These are phyloP conservation scores for Pheosia tremula DNA, from an alignment of 2,888 invertebrate species.

Conservation along the genomic window DNA sequence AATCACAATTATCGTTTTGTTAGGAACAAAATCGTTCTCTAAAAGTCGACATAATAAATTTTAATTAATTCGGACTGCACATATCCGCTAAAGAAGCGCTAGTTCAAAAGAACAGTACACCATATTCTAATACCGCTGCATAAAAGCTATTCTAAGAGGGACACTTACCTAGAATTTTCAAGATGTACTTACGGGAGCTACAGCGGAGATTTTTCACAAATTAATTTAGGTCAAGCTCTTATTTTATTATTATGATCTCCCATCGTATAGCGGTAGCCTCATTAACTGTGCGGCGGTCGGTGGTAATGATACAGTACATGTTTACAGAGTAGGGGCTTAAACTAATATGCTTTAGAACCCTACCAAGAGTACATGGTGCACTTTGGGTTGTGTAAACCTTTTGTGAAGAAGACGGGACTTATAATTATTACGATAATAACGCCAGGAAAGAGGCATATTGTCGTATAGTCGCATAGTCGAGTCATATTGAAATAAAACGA, in stretches of 20 bases:
- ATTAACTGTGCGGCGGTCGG: conserved; percentile 26
- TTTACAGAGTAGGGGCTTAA: conserved; percentile 34
- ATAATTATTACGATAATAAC: neutral
- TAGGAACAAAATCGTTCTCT: too few species aligned
- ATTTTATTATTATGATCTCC: conserved; percentile 7
- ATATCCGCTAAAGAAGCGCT: too few species aligned
- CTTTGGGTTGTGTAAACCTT: conserved; percentile 8
- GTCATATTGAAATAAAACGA: too few species aligned
- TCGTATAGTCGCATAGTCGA: too few species aligned
- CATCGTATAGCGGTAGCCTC: conserved; percentile 12
- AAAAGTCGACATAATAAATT: too few species aligned
- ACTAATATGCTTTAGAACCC: conserved; percentile 28
- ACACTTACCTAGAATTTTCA: neutral
- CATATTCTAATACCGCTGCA: conserved; percentile 1
- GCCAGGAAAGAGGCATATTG: too few species aligned
- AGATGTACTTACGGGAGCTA: neutral
- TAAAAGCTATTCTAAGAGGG: conserved; percentile 1
- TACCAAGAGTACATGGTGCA: conserved; percentile 8
- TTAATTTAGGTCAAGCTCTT: conserved; percentile 10
- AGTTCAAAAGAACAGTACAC: too few species aligned
- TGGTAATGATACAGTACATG: conserved; percentile 38
- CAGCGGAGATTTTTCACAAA: conserved; percentile 1
- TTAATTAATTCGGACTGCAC: too few species aligned
- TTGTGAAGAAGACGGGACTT: neutral
- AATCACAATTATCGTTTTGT: too few species aligned